A percentile compares a stretch with the other conserved stretches of the same genome.
These are phyloP conservation scores for Drosophila sucinea DNA, from an alignment of 1,140 invertebrate species.

Conservation along the genomic window DNA sequence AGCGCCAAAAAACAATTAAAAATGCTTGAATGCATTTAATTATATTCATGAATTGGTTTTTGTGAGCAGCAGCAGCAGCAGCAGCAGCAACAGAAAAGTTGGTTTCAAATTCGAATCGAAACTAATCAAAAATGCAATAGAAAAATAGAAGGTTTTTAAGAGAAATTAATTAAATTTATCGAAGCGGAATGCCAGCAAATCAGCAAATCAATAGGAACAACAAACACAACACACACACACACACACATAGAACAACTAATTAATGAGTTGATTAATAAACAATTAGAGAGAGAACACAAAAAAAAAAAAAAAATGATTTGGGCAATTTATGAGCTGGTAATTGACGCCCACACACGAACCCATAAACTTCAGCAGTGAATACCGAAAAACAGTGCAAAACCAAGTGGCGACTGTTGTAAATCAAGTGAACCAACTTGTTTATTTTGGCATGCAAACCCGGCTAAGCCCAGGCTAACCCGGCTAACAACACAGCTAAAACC, in stretches of 20 bases:
- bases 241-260: slow-evolving; percentile 28
- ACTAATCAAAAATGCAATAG: slow-evolving; percentile 76
- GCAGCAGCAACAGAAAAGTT: slow-evolving; percentile 28
- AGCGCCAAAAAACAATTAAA: slow-evolving; percentile 74
- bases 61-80: slow-evolving; percentile 55
- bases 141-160: slow-evolving; percentile 49
- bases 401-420: slow-evolving; percentile 62
- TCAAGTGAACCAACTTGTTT: slow-evolving; percentile 60
- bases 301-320: slow-evolving; percentile 34
- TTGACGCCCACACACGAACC: slow-evolving; percentile 54
- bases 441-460: slow-evolving; percentile 54
- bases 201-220: slow-evolving; percentile 36
- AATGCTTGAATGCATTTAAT: slow-evolving; percentile 81
- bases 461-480: slow-evolving; percentile 22
- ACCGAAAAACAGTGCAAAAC: slow-evolving; percentile 21
- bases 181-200: slow-evolving; percentile 38
- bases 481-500: background rate
- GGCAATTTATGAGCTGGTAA: slow-evolving; percentile 59
- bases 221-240: slow-evolving; percentile 19
- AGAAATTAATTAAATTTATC: slow-evolving; percentile 75
- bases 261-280: slow-evolving; percentile 73
- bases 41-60: slow-evolving; percentile 66
- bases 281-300: slow-evolving; percentile 39
- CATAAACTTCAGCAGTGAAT: slow-evolving; percentile 2
- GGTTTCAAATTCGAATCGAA: slow-evolving; percentile 42